Conservation (phyloP, 1,140 invertebrate species). For the Hycleus phaleratus region DNA sequence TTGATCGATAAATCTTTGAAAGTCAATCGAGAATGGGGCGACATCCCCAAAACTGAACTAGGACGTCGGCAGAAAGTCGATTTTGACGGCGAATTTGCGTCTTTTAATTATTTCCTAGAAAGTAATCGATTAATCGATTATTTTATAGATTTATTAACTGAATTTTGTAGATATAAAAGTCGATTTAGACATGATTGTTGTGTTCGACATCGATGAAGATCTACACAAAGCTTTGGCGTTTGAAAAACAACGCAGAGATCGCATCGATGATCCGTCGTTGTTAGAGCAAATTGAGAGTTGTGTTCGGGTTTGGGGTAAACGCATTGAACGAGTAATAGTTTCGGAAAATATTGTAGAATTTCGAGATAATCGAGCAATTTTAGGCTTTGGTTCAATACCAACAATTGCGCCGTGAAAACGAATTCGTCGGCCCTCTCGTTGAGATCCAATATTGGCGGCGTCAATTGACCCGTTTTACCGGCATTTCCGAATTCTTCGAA, state of each 20-base stretch:
- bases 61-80: slow-evolving; percentile 43
- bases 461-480: slow-evolving; percentile 68
- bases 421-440: slow-evolving; percentile 68
- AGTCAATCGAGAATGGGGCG: slow-evolving; percentile 46
- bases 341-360: neutral
- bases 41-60: slow-evolving; percentile 43
- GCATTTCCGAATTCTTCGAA: slow-evolving; percentile 67
- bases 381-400: slow-evolving; percentile 58
- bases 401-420: slow-evolving; percentile 71
- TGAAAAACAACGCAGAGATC: slow-evolving; percentile 40
- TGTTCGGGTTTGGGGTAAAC: slow-evolving; percentile 55
- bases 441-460: slow-evolving; percentile 78
- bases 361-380: neutral
- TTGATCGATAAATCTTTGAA: slow-evolving; percentile 43
- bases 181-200: slow-evolving; percentile 49
- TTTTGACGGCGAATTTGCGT: slow-evolving; percentile 49
- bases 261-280: slow-evolving; percentile 44
- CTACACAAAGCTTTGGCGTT: slow-evolving; percentile 45
- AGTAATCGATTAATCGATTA: slow-evolving; percentile 41
- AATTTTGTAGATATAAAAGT: slow-evolving; percentile 48
- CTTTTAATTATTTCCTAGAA: slow-evolving; percentile 47
- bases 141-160: slow-evolving; percentile 2
- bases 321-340: slow-evolving; percentile 51
- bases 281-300: slow-evolving; percentile 48
- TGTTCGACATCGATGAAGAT: slow-evolving; percentile 48